Evolutionary conservation across 2,113 vertebrate genomes (phyloP), one percentile per base, ranked within the genome.

Genomic region (Paradoxurus hermaphroditus): DNA sequence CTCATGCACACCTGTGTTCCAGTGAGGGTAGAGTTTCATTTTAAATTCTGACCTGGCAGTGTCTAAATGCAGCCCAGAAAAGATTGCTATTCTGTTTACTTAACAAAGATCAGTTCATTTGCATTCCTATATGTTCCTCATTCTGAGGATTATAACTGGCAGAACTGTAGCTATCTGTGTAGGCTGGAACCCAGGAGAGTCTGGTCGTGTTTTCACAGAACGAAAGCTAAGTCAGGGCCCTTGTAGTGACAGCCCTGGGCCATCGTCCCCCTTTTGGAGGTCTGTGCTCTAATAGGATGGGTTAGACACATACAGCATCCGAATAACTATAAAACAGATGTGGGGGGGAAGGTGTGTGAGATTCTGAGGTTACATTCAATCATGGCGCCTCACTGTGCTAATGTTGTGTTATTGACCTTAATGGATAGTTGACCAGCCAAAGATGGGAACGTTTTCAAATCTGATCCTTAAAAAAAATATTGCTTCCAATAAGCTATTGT

Each of bases 1-100:
- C 56, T 59, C 21, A 21, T 21, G 8, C 1, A 34, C 11, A 31
- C 7, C 1, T 1, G 0, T 36, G 8, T 44, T 10, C 51, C 9
- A 1, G 16, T 59, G 27, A 62, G 91, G 36, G 34, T 53, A 27
- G 21, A 51, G 10, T 44, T 36, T n/a, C 34, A 59, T 77, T 79
- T 67, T 78, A 51, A 89, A 62, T 90, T 83, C 44, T 73, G 49
- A 81, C 68, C 46, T 21, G 4, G 53, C 13, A 2, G 82, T 67
- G 59, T 11, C 75, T 89, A 72, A 96, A 56, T 0, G 11, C 44
- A 79, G 41, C 36, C 39, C 23, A 39, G 1, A 21, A 31, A 92
- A 90, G 39, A 63, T 12, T 78, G 15, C n/a, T 49, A 1, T 46
- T 90, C 41, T 46, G n/a, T 51, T 53, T 90, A 63, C 65, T 89